Conservation (phyloP, 1,140 invertebrate genomes). For the Euschistus heros region DNA sequence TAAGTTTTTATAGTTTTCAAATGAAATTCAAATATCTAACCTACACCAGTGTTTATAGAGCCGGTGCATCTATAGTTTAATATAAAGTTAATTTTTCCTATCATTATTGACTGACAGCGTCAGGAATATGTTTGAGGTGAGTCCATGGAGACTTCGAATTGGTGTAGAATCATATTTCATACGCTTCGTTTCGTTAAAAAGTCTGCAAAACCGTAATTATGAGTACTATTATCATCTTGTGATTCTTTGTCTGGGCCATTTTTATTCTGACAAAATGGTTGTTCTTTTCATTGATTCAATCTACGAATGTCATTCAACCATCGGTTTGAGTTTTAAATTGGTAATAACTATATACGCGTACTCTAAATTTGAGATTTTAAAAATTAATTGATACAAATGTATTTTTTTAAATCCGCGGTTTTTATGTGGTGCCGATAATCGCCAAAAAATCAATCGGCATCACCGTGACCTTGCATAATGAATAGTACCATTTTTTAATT, state of each 20-base stretch:
- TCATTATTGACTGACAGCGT: conserved; percentile 13
- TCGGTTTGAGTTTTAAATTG: neutral
- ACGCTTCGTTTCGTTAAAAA: neutral
- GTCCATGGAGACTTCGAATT: neutral
- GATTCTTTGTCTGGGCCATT: conserved; percentile 16
- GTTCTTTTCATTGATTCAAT: conserved; percentile 12
- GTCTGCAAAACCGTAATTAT: neutral
- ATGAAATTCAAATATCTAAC: conserved; percentile 5
- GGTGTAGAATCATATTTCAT: neutral
- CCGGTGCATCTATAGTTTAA: conserved; percentile 10
- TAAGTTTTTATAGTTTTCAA: neutral
- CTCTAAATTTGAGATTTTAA: no score
- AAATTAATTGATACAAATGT: no score
- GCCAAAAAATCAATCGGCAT: conserved; percentile 14
- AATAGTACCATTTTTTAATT: conserved; percentile 6
- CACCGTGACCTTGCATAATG: conserved; percentile 13
- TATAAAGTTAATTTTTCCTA: conserved; percentile 16
- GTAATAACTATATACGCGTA: no score
- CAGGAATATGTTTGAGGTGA: conserved; percentile 1
- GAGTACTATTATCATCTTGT: neutral
- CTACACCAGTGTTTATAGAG: conserved; percentile 5
- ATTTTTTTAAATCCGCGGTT: no score
- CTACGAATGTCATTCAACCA: conserved; percentile 6
- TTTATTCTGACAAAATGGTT: conserved; percentile 17
- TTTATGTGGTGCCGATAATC: neutral